A percentile compares a stretch with the other conserved stretches of the same genome.
These are phyloP conservation scores for Sphaerophoria rueppellii DNA, from an alignment of 2,888 invertebrate species.

Conservation along the genomic window DNA sequence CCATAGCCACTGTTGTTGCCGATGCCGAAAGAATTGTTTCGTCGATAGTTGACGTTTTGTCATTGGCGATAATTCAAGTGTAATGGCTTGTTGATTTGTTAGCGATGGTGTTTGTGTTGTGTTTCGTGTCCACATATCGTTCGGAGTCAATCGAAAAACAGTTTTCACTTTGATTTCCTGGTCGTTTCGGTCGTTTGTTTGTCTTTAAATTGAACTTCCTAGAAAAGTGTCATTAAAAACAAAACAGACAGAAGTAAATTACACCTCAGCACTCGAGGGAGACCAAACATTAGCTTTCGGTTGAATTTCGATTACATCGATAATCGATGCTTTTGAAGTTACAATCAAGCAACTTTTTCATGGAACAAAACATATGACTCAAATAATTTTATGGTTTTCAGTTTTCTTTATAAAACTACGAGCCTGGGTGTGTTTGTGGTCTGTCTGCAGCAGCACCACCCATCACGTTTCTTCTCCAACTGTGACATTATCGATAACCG, in stretches of 20 bases:
- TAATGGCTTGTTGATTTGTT: conserved; percentile 68
- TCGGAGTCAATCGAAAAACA: conserved; percentile 44
- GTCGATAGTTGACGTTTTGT: conserved; percentile 67
- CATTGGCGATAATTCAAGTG: conserved; percentile 69
- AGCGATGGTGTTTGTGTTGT: conserved; percentile 63
- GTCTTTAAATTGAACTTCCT: conserved; percentile 57
- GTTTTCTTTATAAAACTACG: neutral
- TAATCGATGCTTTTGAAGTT: too few species aligned
- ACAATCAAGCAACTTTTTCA: too few species aligned
- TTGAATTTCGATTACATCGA: neutral
- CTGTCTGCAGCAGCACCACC: conserved; percentile 34
- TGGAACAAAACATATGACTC: too few species aligned
- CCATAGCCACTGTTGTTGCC: conserved; percentile 3
- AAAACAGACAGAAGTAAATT: conserved; percentile 17
- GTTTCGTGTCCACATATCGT: conserved; percentile 21
- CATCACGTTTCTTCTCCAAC: conserved; percentile 27
- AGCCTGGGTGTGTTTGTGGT: neutral
- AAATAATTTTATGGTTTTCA: conserved; percentile 21
- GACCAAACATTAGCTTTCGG: neutral
- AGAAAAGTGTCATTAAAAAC: conserved; percentile 13
- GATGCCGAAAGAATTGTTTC: conserved; percentile 63
- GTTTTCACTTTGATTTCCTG: conserved; percentile 66
- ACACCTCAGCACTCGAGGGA: neutral
- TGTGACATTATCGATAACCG: conserved; percentile 14
- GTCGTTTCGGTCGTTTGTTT: conserved; percentile 12